Percentiles rank a stretch among this genome's conserved stretches.
These are phyloP conservation scores for Orthosia gracilis DNA, from an alignment of 2,888 invertebrate genomes.

Conservation along the genomic window DNA sequence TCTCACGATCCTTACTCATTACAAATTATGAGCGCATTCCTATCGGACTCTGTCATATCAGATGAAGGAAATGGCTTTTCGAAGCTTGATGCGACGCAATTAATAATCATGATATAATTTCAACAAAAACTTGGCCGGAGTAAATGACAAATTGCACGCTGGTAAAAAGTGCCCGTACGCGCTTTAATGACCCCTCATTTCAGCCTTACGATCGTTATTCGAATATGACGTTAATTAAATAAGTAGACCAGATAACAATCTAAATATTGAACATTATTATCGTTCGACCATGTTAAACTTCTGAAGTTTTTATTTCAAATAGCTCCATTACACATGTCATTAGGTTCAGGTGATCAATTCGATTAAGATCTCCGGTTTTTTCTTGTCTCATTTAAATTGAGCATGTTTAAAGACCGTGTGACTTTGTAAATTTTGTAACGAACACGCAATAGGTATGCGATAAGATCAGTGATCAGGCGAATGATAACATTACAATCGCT, in stretches of 20 bases:
- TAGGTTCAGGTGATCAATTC: conserved; percentile 48
- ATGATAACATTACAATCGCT: conserved; percentile 51
- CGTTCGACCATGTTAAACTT: conserved; percentile 26
- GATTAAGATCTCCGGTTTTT: conserved; percentile 44
- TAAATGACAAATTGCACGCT: conserved; percentile 83
- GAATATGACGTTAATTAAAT: conserved; percentile 62
- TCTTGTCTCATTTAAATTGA: conserved; percentile 29
- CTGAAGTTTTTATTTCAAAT: conserved; percentile 42
- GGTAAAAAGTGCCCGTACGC: conserved; percentile 73
- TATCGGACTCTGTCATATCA: conserved; percentile 81
- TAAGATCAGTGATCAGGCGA: conserved; percentile 37
- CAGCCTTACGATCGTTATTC: conserved; percentile 48
- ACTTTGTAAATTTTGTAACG: conserved; percentile 35
- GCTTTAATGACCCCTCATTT: conserved; percentile 55
- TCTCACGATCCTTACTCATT: conserved; percentile 89
- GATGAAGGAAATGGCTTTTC: conserved; percentile 77
- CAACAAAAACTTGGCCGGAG: conserved; percentile 81
- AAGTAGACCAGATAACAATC: conserved; percentile 59
- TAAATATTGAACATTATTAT: conserved; percentile 45
- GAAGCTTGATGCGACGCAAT: conserved; percentile 76
- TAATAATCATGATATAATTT: conserved; percentile 81
- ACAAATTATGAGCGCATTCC: conserved; percentile 91
- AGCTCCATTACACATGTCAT: conserved; percentile 55
- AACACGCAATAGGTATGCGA: conserved; percentile 46
- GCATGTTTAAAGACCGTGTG: conserved; percentile 41